phyloP scores from a whole-genome alignment of 1,140 invertebrate species.

The Parapsyche elsis region DNA sequence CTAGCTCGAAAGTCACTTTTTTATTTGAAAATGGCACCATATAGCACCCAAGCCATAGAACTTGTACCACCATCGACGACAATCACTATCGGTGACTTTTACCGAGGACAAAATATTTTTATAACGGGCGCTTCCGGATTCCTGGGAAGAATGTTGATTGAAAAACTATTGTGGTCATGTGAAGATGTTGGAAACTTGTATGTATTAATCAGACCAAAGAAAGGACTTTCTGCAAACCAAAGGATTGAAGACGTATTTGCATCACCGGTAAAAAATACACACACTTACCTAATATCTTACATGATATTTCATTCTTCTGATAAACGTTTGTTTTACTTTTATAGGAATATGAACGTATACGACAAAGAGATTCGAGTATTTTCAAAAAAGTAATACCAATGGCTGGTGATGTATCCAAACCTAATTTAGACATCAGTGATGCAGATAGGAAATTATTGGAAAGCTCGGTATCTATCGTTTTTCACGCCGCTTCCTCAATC shows the following conservation, averaged over 20 bases:
- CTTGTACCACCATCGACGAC: conserved; percentile 44
- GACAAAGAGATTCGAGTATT: conserved; percentile 60
- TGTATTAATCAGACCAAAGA: conserved; percentile 72
- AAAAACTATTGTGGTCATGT: conserved; percentile 76
- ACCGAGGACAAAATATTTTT: conserved; percentile 76
- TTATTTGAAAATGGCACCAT: background rate
- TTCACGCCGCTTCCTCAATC: conserved; percentile 50
- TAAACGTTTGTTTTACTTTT: conserved; percentile 8
- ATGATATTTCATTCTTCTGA: background rate
- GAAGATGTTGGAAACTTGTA: conserved; percentile 70
- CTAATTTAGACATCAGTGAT: conserved; percentile 38
- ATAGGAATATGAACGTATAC: conserved; percentile 60
- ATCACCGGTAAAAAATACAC: conserved; percentile 20
- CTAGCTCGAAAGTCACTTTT: background rate
- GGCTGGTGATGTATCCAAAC: conserved; percentile 70
- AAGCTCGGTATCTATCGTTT: conserved; percentile 43
- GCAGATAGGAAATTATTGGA: conserved; percentile 59
- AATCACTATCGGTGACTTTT: conserved; percentile 73
- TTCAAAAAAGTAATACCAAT: conserved; percentile 69
- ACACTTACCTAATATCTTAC: background rate
- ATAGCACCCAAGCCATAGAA: background rate
- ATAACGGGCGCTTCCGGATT: conserved; percentile 86
- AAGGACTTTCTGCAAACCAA: conserved; percentile 66
- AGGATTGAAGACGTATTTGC: conserved; percentile 59
- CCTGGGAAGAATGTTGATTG: conserved; percentile 81